These are phyloP conservation scores for Herminia tarsipennalis DNA, from an alignment of 2,888 invertebrate genomes.

Conservation along the genomic window DNA sequence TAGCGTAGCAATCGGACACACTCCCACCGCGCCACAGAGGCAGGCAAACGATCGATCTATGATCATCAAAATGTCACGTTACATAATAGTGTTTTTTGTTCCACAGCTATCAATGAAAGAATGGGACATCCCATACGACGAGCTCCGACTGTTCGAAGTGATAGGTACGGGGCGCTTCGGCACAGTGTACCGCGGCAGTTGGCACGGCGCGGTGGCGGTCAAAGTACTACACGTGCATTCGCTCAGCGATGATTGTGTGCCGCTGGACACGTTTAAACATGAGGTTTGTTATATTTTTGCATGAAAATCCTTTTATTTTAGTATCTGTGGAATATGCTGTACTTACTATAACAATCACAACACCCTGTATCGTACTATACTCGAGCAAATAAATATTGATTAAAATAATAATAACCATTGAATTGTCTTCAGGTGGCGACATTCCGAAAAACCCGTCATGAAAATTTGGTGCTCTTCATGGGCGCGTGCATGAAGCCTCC, in stretches of 20 bases:
- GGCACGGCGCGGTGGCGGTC: constrained; percentile 99
- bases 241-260: constrained; percentile 92
- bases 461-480: constrained; percentile 99
- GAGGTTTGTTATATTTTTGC: constrained; percentile 86
- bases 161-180: constrained; percentile 98
- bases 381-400: too few species aligned
- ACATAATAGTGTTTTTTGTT: neutral
- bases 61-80: neutral
- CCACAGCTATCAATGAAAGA: constrained; percentile 94
- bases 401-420: too few species aligned
- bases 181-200: constrained; percentile 96
- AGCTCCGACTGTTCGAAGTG: constrained; percentile 93
- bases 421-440: constrained; percentile 90
- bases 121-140: constrained; percentile 99
- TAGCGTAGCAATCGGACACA: too few species aligned
- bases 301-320: neutral
- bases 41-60: too few species aligned
- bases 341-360: neutral
- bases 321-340: neutral
- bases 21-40: too few species aligned
- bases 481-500: constrained; percentile 99
- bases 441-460: constrained; percentile 98
- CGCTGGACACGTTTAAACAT: constrained; percentile 96
- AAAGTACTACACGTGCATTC: constrained; percentile 97
- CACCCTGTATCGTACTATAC: too few species aligned